Percentiles rank a stretch among this genome's conserved stretches.
These are phyloP conservation scores for Sander vitreus DNA, from an alignment of 2,113 vertebrate species.

Conservation along the genomic window DNA sequence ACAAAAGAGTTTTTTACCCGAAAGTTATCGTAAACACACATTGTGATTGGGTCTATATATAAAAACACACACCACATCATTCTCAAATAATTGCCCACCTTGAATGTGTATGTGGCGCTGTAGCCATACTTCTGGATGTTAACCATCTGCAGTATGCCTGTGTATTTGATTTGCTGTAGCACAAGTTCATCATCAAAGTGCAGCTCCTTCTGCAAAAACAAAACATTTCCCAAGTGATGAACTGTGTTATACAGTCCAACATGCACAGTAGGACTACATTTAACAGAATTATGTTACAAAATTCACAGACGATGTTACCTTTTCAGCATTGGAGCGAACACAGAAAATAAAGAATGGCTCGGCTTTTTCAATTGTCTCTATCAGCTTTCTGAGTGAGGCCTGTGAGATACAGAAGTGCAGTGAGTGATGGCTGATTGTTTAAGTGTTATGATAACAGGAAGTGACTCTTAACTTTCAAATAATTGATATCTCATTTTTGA, in stretches of 20 bases:
- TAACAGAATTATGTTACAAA: background rate
- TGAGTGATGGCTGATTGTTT: background rate
- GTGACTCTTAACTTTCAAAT: background rate
- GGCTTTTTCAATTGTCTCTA: conserved; percentile 89
- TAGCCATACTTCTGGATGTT: conserved; percentile 91
- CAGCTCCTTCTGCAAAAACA: conserved; percentile 88
- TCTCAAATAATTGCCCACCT: conserved; percentile 79
- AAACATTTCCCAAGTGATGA: background rate
- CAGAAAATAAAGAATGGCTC: conserved; percentile 96
- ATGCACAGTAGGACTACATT: background rate
- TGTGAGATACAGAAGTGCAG: conserved; percentile 68
- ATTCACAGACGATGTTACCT: conserved; percentile 80
- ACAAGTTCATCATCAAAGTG: conserved; percentile 92
- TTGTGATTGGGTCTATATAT: too few relatives aligned
- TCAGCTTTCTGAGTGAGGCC: conserved; percentile 90
- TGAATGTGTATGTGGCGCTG: conserved; percentile 92
- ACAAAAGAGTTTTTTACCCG: too few relatives aligned
- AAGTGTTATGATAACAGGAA: background rate
- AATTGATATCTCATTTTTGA: background rate
- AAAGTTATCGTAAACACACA: too few relatives aligned
- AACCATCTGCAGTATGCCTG: conserved; percentile 91
- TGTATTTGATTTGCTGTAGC: conserved; percentile 91
- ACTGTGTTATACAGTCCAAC: background rate
- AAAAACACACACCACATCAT: background rate
- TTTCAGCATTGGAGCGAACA: conserved; percentile 92